phyloP scores from a whole-genome alignment of 1,140 invertebrate species.

The Calliopsis andreniformis region DNA sequence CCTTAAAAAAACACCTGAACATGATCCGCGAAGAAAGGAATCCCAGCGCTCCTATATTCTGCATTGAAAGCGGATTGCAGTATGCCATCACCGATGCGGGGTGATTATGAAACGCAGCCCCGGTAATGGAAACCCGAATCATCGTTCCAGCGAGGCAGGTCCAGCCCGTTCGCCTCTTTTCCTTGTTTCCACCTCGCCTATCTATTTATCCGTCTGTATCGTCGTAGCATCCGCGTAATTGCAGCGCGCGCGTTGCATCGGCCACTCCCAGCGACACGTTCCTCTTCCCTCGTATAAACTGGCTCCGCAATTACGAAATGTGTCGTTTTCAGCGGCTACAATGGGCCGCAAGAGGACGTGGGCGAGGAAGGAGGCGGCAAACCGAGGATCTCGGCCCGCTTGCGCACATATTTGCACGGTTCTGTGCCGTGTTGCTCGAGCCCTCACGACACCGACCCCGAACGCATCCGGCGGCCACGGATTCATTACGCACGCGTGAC shows the following conservation, averaged over 20 bases:
- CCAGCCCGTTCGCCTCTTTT: slow-evolving; percentile 18
- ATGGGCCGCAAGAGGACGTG: slow-evolving; percentile 43
- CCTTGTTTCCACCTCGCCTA: not conserved
- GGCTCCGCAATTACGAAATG: slow-evolving; percentile 67
- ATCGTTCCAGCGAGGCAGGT: not conserved
- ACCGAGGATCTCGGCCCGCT: not conserved
- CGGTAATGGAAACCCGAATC: slow-evolving; percentile 63
- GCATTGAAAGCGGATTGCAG: slow-evolving; percentile 70
- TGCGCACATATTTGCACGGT: slow-evolving; percentile 24
- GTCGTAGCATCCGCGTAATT: no score
- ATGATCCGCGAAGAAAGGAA: no score
- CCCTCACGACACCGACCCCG: slow-evolving; percentile 45
- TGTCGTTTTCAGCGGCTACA: slow-evolving; percentile 64
- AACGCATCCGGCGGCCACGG: slow-evolving; percentile 53
- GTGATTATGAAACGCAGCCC: slow-evolving; percentile 76
- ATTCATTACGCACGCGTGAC: slow-evolving; percentile 68
- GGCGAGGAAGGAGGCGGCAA: slow-evolving; percentile 26
- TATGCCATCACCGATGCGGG: slow-evolving; percentile 72
- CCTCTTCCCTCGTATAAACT: slow-evolving; percentile 54
- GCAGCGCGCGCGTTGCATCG: slow-evolving; percentile 19
- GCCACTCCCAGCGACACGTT: slow-evolving; percentile 1
- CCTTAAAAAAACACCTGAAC: no score
- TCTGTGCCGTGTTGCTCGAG: slow-evolving; percentile 24
- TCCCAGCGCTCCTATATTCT: slow-evolving; percentile 33
- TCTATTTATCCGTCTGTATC: slow-evolving; percentile 43